Conservation (phyloP, 2,113 vertebrate species). For the Tursiops truncatus region DNA sequence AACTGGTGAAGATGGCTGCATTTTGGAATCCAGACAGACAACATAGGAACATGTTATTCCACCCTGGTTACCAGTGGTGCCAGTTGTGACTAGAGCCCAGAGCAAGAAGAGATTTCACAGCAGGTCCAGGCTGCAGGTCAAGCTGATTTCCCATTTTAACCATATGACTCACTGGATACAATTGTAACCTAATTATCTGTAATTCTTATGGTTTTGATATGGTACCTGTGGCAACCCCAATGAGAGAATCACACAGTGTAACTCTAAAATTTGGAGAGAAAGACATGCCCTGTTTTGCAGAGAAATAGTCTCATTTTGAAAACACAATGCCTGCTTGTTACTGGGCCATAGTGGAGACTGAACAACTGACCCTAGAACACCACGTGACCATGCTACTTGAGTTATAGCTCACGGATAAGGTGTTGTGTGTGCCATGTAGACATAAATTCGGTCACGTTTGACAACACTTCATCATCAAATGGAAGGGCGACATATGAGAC, state of each 20-base stretch:
- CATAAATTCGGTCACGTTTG: background rate
- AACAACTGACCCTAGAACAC: background rate
- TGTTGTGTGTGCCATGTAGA: background rate
- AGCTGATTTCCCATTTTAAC: background rate
- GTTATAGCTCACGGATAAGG: background rate
- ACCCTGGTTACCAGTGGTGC: background rate
- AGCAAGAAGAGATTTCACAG: background rate
- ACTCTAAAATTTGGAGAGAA: constrained; percentile 2
- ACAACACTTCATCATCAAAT: background rate
- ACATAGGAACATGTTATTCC: background rate
- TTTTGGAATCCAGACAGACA: background rate
- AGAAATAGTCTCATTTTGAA: background rate
- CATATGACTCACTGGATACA: background rate
- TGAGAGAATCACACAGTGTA: background rate
- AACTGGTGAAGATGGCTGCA: background rate
- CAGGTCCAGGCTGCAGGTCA: background rate
- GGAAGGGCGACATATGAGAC: background rate
- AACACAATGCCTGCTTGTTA: background rate
- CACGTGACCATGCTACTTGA: background rate
- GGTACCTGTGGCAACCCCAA: background rate
- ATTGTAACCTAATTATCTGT: background rate
- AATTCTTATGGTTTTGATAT: background rate
- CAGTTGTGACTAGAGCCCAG: background rate
- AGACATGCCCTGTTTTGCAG: background rate
- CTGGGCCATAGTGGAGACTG: background rate